These are phyloP conservation scores for Halcyon malimbica DNA, from an alignment of 2,113 vertebrate genomes.

Conservation along the genomic window DNA sequence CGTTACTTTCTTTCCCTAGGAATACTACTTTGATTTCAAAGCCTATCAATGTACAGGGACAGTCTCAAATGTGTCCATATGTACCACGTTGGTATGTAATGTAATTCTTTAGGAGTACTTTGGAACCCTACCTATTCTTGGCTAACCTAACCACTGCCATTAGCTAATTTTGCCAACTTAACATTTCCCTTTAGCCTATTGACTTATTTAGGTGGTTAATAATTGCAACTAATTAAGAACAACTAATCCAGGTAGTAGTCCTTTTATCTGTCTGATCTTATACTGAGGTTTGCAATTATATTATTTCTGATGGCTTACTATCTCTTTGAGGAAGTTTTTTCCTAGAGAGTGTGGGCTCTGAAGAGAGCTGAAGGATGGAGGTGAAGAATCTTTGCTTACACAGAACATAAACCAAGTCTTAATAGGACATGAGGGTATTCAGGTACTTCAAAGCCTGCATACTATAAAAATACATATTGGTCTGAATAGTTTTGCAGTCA, in stretches of 20 bases:
- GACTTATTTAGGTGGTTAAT: background rate
- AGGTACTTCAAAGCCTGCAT: background rate
- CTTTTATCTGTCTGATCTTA: fast-evolving
- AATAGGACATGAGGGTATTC: background rate
- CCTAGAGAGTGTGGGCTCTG: background rate
- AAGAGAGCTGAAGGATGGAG: background rate
- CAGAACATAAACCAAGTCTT: background rate
- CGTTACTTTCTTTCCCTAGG: background rate
- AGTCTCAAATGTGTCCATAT: background rate
- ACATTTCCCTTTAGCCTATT: background rate
- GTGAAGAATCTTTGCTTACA: background rate
- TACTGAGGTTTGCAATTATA: background rate
- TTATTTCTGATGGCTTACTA: background rate
- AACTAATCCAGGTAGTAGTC: background rate
- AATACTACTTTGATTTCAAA: background rate
- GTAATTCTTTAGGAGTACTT: background rate
- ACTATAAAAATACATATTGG: background rate
- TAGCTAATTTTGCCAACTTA: background rate
- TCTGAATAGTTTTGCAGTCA: background rate
- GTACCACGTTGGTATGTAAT: background rate
- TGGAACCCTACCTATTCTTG: background rate
- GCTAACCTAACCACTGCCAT: background rate
- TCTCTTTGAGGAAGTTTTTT: background rate
- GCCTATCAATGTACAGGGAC: background rate
- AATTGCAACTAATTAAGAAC: background rate